Base-by-base conservation (phyloP, 2,113 vertebrate species). In the Onychostoma macrolepis region DNA sequence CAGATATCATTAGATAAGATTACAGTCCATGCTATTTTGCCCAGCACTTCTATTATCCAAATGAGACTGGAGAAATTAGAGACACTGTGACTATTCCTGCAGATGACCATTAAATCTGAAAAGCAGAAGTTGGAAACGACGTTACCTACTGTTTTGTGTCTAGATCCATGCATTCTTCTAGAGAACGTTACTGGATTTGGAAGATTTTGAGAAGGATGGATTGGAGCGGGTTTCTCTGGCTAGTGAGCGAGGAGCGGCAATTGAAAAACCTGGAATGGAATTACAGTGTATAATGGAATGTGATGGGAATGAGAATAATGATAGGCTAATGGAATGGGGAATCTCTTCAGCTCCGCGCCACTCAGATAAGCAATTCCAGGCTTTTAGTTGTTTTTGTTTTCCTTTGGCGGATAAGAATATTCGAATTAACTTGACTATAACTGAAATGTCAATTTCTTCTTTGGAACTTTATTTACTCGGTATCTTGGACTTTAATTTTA, bases 1-100 rank as follows among this genome's bases (percentile, higher is more conserved):
- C 36, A 65, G n/a, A 63, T 81, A 63, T 81, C 58, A 81, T 53
- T 53, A 30, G 8, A 78, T 33, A 33, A 30, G 24, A 45, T 78
- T 53, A 78, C 26, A 3, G 11, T n/a, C n/a, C 5, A 65, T n/a
- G 56, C 58, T 81, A 6, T 65, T 41, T 15, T 10, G 38, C 56
- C n/a, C 56, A 26, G 7, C 30, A 36, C 12, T 63, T 65, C 33
- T 63, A 30, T 43, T 65, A 63, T 9, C 36, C 79, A 61, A 80
- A 61, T 80, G 24, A 72, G 30, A 12, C 4, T 69, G 65, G 65
- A 69, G 65, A 36, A 17, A 33, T 67, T 1, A 77, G 43, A n/a
- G 43, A 43, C 36, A 9, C 15, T 41, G 33, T 41, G 38, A 43
- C 53, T 7, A 43, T 75, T 75, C 11, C 72, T 75, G 72, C 24